A percentile compares a stretch with the other conserved stretches of the same genome.
Evolutionary conservation across 2,797 vertebrate species (phyloP).

Genomic region (Babyrousa celebensis): DNA sequence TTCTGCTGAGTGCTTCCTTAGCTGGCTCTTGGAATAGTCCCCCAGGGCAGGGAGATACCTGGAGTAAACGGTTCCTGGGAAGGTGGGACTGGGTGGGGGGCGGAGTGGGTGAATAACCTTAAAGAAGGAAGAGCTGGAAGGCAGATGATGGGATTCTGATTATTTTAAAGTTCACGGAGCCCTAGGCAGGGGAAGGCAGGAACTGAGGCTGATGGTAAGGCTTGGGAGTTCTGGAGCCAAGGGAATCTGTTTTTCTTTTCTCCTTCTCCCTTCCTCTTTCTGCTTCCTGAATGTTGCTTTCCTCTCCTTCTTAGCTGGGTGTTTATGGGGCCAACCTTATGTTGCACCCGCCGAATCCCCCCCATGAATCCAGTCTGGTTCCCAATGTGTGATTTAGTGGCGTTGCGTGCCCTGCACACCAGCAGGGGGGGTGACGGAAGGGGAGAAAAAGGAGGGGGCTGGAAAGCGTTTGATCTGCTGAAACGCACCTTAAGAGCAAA

Average conservation of each 20-base stretch:
- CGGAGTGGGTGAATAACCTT: constrained; percentile 84
- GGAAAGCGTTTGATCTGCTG: constrained; percentile 86
- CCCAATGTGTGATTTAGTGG: constrained; percentile 89
- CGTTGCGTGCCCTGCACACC: constrained; percentile 78
- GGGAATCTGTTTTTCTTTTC: constrained; percentile 74
- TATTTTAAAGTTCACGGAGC: constrained; percentile 14
- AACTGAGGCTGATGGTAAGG: constrained; percentile 76
- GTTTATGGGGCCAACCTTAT: constrained; percentile 86
- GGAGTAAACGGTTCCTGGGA: constrained; percentile 75
- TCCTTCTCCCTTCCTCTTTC: constrained; percentile 62
- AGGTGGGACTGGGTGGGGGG: constrained; percentile 64
- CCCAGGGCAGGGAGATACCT: constrained; percentile 85
- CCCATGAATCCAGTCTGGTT: constrained; percentile 87
- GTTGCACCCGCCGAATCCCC: constrained; percentile 80
- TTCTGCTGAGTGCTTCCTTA: background rate
- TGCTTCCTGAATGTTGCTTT: constrained; percentile 70
- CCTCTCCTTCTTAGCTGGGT: constrained; percentile 86
- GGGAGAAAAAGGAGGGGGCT: background rate
- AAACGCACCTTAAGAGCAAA: constrained; percentile 91
- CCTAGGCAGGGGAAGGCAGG: constrained; percentile 80
- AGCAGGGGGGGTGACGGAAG: constrained; percentile 22
- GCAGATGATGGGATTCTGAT: background rate
- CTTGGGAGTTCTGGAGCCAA: constrained; percentile 73
- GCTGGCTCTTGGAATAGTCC: constrained; percentile 75
- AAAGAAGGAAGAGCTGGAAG: constrained; percentile 60